A percentile compares a stretch with the other conserved stretches of the same genome.
Conservation (phyloP, 2,113 vertebrate species). For the Acanthochromis polyacanthus region DNA sequence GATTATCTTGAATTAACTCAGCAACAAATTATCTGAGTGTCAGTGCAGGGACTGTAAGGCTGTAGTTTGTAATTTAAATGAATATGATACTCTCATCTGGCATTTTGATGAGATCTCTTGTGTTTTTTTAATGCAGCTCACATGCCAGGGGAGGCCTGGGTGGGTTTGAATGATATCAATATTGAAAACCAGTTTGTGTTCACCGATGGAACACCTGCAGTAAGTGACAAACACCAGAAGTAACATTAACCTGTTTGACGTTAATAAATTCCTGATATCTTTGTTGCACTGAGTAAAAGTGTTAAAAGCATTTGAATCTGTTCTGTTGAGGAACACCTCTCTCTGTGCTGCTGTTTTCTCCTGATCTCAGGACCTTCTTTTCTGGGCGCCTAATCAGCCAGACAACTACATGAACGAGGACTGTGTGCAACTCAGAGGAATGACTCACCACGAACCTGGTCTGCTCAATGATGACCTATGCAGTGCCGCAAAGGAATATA, state of each 20-base stretch:
- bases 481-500: constrained; percentile 63
- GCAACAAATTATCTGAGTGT: no score
- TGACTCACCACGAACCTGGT: constrained; percentile 51
- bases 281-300: no score
- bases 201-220: constrained; percentile 75
- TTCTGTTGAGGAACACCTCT: neutral
- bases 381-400: constrained; percentile 76
- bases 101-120: neutral
- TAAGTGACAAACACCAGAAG: constrained; percentile 56
- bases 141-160: constrained; percentile 79
- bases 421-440: constrained; percentile 76
- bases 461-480: constrained; percentile 80
- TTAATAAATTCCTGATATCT: no score
- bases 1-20: neutral
- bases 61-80: neutral
- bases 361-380: constrained; percentile 71
- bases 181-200: constrained; percentile 70
- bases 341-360: neutral
- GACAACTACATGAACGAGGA: constrained; percentile 83
- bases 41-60: no score
- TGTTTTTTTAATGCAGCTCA: constrained; percentile 71
- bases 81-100: neutral
- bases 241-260: no score
- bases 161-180: constrained; percentile 81
- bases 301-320: no score